phyloP scores from a whole-genome alignment of 2,888 invertebrate species.

The Exephanes ischioxanthus region DNA sequence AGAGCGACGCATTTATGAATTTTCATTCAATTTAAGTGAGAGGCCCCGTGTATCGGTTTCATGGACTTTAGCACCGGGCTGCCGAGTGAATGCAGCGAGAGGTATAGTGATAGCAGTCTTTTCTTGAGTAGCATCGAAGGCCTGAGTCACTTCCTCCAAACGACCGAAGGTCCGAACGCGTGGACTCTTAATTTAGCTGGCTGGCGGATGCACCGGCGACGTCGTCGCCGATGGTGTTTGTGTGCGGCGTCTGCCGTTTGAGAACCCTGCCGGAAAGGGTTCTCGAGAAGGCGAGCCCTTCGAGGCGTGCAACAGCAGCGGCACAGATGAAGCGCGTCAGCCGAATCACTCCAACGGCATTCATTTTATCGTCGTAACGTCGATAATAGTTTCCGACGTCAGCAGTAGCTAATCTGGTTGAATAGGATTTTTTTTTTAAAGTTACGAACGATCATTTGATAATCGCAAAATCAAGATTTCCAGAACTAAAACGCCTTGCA shows the following conservation, averaged over 20 bases:
- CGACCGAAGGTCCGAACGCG: conserved; percentile 43
- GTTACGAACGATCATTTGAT: too few relatives aligned
- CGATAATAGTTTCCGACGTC: too few relatives aligned
- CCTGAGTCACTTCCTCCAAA: conserved; percentile 60
- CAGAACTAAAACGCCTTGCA: too few relatives aligned
- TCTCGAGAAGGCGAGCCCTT: conserved; percentile 53
- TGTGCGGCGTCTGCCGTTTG: conserved; percentile 37
- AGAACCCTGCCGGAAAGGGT: conserved; percentile 54
- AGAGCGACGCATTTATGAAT: background rate
- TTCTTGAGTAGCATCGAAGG: conserved; percentile 29
- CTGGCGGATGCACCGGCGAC: conserved; percentile 61
- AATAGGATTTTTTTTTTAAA: too few relatives aligned
- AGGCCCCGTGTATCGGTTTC: background rate
- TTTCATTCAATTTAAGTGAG: conserved; percentile 15
- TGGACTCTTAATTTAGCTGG: conserved; percentile 61
- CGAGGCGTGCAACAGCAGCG: conserved; percentile 27
- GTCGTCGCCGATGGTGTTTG: conserved; percentile 21
- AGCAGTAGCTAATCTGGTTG: too few relatives aligned
- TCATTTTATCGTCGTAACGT: too few relatives aligned
- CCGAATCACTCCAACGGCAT: background rate
- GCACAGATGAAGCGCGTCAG: conserved; percentile 17
- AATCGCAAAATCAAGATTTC: too few relatives aligned
- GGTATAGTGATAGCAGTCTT: conserved; percentile 29
- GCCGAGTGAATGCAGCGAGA: conserved; percentile 5
- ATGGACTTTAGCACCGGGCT: background rate